These are phyloP conservation scores for Cataglyphis rosenhaueri DNA, from an alignment of 2,888 invertebrate genomes.

Conservation along the genomic window DNA sequence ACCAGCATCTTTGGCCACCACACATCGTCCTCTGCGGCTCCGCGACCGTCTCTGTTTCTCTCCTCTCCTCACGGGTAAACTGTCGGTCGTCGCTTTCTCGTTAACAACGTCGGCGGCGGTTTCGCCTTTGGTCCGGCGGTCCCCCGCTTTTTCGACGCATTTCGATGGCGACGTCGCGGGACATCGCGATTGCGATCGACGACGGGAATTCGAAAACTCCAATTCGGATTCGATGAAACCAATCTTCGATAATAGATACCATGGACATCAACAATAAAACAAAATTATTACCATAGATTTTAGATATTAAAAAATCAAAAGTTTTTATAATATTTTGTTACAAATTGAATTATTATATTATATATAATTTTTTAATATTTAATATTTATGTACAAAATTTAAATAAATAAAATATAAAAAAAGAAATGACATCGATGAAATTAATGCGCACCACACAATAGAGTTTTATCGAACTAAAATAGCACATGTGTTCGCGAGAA, in stretches of 20 bases:
- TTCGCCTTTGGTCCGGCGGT: slow-evolving; percentile 31
- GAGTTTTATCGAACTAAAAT: not conserved
- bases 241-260: not conserved
- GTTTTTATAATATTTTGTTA: not conserved
- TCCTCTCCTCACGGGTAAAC: slow-evolving; percentile 31
- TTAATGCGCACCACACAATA: not conserved
- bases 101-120: slow-evolving; percentile 63
- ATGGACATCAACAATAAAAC: not conserved
- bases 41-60: slow-evolving; percentile 49
- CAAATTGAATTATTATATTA: slow-evolving; percentile 7
- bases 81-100: slow-evolving; percentile 68
- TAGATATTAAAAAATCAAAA: not conserved
- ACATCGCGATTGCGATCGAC: slow-evolving; percentile 1
- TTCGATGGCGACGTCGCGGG: slow-evolving; percentile 46
- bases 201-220: slow-evolving; percentile 4
- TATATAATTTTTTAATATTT: not conserved
- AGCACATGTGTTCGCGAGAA: not conserved
- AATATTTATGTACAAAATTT: not conserved
- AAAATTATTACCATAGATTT: slow-evolving; percentile 1
- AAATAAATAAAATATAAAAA: not conserved
- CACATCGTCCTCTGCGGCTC: slow-evolving; percentile 52
- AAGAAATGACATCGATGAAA: not conserved
- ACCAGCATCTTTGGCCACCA: slow-evolving; percentile 50
- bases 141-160: slow-evolving; percentile 54
- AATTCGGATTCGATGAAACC: not conserved